Percentiles rank a stretch among this genome's conserved stretches.
phyloP scores from a whole-genome alignment of 2,797 vertebrate genomes.

The Channallabes apus region DNA sequence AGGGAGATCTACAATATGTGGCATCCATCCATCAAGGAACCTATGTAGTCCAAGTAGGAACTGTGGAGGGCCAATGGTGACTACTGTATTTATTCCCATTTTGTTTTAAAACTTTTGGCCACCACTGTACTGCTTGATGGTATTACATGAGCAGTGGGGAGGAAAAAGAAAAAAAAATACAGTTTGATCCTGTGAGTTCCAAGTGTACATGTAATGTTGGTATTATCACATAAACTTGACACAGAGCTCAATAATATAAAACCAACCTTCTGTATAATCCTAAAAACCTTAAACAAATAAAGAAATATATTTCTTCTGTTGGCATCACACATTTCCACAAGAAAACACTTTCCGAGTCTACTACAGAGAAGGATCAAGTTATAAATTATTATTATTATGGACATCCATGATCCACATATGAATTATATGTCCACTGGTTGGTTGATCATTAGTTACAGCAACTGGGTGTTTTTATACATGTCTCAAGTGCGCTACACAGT shows the following conservation, averaged over 20 bases:
- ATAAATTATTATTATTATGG: not conserved
- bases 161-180: no score
- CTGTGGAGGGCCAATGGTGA: no score
- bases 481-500: slow-evolving; percentile 6
- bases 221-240: no score
- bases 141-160: not conserved
- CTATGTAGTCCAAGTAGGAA: no score
- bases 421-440: not conserved
- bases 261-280: no score
- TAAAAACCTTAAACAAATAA: not conserved
- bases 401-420: not conserved
- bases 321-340: not conserved
- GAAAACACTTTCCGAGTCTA: not conserved
- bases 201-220: not conserved
- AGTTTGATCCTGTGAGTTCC: not conserved
- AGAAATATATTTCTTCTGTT: not conserved
- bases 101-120: no score
- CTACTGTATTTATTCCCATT: no score
- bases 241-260: no score
- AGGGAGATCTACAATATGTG: no score
- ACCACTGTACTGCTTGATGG: not conserved
- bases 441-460: not conserved
- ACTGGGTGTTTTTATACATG: slow-evolving; percentile 12
- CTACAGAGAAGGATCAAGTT: not conserved
- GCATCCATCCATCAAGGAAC: no score